These are phyloP conservation scores for Megaceryle torquata DNA, from an alignment of 2,113 vertebrate species.

Conservation along the genomic window DNA sequence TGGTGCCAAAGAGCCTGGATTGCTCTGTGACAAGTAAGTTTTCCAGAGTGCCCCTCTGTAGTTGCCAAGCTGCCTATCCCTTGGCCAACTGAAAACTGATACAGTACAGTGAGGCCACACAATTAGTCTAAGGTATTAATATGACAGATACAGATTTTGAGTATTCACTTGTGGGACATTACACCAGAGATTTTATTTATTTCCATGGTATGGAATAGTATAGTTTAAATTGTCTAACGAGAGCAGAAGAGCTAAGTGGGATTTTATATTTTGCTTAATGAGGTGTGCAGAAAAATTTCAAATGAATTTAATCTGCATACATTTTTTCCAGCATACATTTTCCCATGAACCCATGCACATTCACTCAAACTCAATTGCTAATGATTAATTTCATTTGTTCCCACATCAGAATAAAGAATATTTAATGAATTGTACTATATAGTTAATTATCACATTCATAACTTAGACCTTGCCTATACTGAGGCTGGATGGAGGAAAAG, in stretches of 20 bases:
- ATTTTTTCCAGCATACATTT: constrained; percentile 8
- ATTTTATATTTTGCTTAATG: constrained; percentile 43
- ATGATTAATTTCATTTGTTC: constrained; percentile 38
- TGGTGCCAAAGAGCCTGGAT: rapidly evolving
- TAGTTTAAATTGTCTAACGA: constrained; percentile 7
- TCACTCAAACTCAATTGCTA: constrained; percentile 15
- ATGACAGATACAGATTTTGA: background rate
- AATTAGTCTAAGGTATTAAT: background rate
- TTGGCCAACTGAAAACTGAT: background rate
- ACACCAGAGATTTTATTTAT: background rate
- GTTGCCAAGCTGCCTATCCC: background rate
- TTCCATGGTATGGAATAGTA: background rate
- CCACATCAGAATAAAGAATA: constrained; percentile 10
- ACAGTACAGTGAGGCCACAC: background rate
- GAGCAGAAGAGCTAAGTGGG: background rate
- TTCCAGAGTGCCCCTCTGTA: background rate
- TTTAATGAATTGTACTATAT: constrained; percentile 20
- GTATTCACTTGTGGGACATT: background rate
- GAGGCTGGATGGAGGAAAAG: background rate
- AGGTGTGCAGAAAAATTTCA: constrained; percentile 37
- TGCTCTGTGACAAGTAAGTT: background rate
- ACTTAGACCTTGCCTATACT: background rate
- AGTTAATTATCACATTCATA: constrained; percentile 1
- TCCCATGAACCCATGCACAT: background rate
- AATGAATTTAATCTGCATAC: constrained; percentile 53